Base-by-base conservation (phyloP, 2,888 invertebrate genomes). In the Patella ulyssiponensis region DNA sequence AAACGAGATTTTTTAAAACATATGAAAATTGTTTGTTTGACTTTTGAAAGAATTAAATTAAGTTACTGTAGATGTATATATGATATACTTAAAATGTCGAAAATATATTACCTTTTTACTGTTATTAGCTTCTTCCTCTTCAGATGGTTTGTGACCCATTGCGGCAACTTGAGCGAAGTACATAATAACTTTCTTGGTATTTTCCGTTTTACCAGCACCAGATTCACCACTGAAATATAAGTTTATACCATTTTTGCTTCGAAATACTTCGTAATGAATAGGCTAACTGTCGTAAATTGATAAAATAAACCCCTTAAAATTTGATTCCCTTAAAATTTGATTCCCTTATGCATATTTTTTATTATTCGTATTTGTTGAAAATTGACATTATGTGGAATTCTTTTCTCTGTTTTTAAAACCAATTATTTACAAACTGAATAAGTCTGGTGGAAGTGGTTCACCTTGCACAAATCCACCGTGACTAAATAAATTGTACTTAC, bases 191-290 rank as follows among this genome's bases (percentile, higher is more conserved):
- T 98, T 98, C 94, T 98, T 98, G 94, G 98, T 98, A 95, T 99
- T 98, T 94, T 98, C 98, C 94, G 98, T 98, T 95, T 98, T 98
- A 94, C 98, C 98, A 93, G 98, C 98, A 94, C 98, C 98, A 94
- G 97, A 97, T 94, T 97, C 97, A 92, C 97, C 97, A 93, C 95
- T 96, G 75, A 44, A 58, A 69, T 71, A 64, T 27, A 17, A n/a
- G 15, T 71, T 33, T 52, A 44, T 44, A n/a, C 7, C n/a, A 27
- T 0, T 11, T 0, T 17, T 12, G 33, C n/a, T 11, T 71, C 11
- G 23, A 15, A 71, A 33, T 20, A 64, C 7, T 64, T 11, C 20
- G 23, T 4, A 17, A 20, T 58, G 12, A 23, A 3, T 44, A 44
- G 44, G 44, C 44, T 44, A 44, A 44, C 44, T 44, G 9, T 9